Base-by-base conservation (phyloP, 2,113 vertebrate genomes). In the Erpornis zantholeuca region DNA sequence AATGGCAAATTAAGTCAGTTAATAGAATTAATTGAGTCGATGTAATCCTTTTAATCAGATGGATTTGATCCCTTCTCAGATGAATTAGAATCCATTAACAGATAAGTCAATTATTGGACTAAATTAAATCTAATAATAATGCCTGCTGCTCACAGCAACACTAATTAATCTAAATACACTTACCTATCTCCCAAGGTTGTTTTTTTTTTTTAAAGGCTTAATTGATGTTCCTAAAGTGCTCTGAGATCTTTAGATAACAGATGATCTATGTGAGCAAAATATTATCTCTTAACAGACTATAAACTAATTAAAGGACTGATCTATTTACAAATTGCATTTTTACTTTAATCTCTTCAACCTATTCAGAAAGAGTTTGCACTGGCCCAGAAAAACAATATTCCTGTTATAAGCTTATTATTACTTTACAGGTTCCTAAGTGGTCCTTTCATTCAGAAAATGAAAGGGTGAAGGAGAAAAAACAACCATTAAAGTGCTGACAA, bases 111-210 rank as follows among this genome's bases (percentile, higher is more conserved):
- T 96, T 97, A 96, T 94, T 93, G 89, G 89, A 81, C 83, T 95
- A 96, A 95, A 96, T 96, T 95, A 94, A 92, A 91, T 96, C 82
- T 95, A 94, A 81, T 95, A 96, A 94, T 94, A 94, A 94, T 94
- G 85, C 92, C 84, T 92, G 61, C 88, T 96, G 83, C 95, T 95
- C 66, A 66, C 88, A 96, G 93, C 92, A 93, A 91, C 63, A 9
- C 91, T 94, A 96, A 96, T 94, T 97, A 95, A 97, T 97, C 90
- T 96, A 91, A 91, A 93, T 87, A 95, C 92, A 96, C 66, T 94
- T 95, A 88, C 90, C 92, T 96, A 88, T 96, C 92, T 96, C 88
- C 87, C 69, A 93, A 88, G 80, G 61, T 90, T 94, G 68, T 1
- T 18, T 35, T 90, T 90, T 90, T 90, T 94, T 82, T 82, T 78